These are phyloP conservation scores for Rhamnusium bicolor DNA, from an alignment of 2,888 invertebrate genomes.

Conservation along the genomic window DNA sequence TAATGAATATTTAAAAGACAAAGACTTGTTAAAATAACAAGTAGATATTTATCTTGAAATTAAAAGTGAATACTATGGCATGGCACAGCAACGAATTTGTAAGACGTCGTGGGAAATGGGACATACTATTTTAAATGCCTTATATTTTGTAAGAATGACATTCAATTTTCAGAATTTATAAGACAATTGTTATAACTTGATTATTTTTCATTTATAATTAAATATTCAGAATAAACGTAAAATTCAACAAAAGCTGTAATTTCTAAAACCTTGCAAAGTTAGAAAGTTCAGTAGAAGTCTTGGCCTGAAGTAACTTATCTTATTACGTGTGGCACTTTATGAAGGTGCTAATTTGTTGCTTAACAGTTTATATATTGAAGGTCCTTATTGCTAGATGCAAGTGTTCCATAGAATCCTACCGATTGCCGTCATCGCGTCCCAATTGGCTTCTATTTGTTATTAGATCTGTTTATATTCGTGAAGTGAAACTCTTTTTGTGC, in stretches of 20 bases:
- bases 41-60: neutral
- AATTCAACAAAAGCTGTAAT: neutral
- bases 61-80: constrained; percentile 25
- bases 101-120: constrained; percentile 53
- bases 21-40: constrained; percentile 1
- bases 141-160: constrained; percentile 57
- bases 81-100: constrained; percentile 36
- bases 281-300: too few relatives aligned
- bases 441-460: too few relatives aligned
- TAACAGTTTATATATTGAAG: too few relatives aligned
- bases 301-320: too few relatives aligned
- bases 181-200: constrained; percentile 20
- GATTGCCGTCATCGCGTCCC: too few relatives aligned
- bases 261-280: neutral
- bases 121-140: constrained; percentile 49
- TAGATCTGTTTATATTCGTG: too few relatives aligned
- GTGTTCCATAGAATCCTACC: too few relatives aligned
- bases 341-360: too few relatives aligned
- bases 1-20: constrained; percentile 18
- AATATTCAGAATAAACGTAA: neutral
- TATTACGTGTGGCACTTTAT: too few relatives aligned
- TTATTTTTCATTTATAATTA: constrained; percentile 9
- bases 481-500: too few relatives aligned
- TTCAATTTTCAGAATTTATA: constrained; percentile 37
- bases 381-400: too few relatives aligned